These are phyloP conservation scores for Canis aureus DNA, from an alignment of 2,113 vertebrate species.

Conservation along the genomic window DNA sequence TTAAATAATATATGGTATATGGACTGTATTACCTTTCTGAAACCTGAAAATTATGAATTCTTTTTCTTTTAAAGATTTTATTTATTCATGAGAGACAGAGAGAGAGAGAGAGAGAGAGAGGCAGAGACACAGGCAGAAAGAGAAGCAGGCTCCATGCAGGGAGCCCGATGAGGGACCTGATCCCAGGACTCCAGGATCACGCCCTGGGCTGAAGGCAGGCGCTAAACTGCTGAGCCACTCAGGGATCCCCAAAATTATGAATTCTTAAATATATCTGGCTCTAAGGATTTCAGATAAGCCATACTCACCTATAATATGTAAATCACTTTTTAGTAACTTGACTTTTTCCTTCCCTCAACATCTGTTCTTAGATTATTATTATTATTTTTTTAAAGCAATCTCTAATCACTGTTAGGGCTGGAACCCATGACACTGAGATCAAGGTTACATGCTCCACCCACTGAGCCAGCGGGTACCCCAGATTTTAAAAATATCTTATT, in stretches of 20 bases:
- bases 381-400: background rate
- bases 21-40: background rate
- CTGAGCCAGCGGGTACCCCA: background rate
- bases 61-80: too few relatives aligned
- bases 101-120: too few relatives aligned
- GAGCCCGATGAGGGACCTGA: too few relatives aligned
- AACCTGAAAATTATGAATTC: background rate
- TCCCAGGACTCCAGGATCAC: too few relatives aligned
- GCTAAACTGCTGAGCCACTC: too few relatives aligned
- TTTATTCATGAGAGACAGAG: too few relatives aligned
- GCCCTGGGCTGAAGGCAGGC: too few relatives aligned
- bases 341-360: background rate
- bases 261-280: background rate
- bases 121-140: too few relatives aligned
- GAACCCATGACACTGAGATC: background rate
- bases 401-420: background rate
- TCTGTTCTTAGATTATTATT: background rate
- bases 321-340: background rate
- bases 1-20: background rate
- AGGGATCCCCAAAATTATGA: background rate
- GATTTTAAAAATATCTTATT: background rate
- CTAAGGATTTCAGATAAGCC: slow-evolving; percentile 7
- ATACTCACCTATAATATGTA: background rate
- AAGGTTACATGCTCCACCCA: background rate
- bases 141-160: too few relatives aligned